Conservation (phyloP, 2,113 vertebrate genomes). For the Machaerirhynchus nigripectus region DNA sequence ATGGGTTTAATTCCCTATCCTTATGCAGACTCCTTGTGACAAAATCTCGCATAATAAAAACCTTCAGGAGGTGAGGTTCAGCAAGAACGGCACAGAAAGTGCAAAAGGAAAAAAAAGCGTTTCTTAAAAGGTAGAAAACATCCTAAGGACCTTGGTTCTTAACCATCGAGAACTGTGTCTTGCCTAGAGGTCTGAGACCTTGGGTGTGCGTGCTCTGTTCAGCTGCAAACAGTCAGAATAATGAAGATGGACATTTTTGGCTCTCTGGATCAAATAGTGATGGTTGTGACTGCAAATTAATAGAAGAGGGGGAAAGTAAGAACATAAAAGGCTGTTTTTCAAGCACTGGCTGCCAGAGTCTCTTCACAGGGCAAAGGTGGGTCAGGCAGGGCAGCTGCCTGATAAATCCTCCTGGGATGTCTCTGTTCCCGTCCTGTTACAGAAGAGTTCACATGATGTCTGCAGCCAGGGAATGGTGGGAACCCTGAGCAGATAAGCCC, state of each 20-base stretch:
- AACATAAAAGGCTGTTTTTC: conserved; percentile 13
- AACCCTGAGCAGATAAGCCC: not conserved
- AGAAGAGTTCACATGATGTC: not conserved
- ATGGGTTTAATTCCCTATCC: not conserved
- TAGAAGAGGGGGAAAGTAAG: not conserved
- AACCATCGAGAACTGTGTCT: not conserved
- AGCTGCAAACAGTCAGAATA: conserved; percentile 2
- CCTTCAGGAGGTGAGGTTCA: not conserved
- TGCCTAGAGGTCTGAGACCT: not conserved
- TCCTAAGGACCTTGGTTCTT: not conserved
- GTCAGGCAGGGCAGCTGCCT: not conserved
- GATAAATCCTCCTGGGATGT: not conserved
- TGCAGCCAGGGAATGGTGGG: not conserved
- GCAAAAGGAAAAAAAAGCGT: not conserved
- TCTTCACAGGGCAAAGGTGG: conserved; percentile 15
- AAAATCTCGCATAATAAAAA: not conserved
- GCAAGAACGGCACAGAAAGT: not conserved
- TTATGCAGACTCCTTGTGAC: not conserved
- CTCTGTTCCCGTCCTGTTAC: not conserved
- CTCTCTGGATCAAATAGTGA: not conserved
- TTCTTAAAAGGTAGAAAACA: conserved; percentile 5
- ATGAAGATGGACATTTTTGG: not conserved
- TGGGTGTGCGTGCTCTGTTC: not conserved
- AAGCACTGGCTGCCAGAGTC: not conserved
- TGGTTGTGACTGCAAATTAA: conserved; percentile 2